Evolutionary conservation across 2,113 vertebrate genomes (phyloP).

Genomic region (rabbit (Oryctolagus cuniculus)): mOryCun1.1 NC_091448.1:30198501-30199000

Average conservation of each 20-base stretch:
- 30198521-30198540: neutral
- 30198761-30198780: conserved; percentile 71
- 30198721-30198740: conserved; percentile 79
- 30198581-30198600: neutral
- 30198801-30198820: conserved; percentile 73
- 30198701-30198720: conserved; percentile 65
- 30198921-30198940: conserved; percentile 59
- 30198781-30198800: conserved; percentile 51
- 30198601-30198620: neutral
- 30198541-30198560: neutral
- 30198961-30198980: conserved; percentile 23
- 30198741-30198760: conserved; percentile 56
- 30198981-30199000: conserved; percentile 20
- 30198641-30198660: conserved; percentile 42
- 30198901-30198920: conserved; percentile 62
- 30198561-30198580: neutral
- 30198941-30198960: conserved; percentile 14
- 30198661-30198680: conserved; percentile 21
- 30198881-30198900: conserved; percentile 59
- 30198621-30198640: conserved; percentile 18
- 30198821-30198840: conserved; percentile 64
- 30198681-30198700: conserved; percentile 77
- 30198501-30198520: neutral
- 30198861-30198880: conserved; percentile 61
- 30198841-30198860: conserved; percentile 53